Evolutionary conservation across 2,797 vertebrate genomes (phyloP).

Genomic region (Hozukius guyotensis): DNA sequence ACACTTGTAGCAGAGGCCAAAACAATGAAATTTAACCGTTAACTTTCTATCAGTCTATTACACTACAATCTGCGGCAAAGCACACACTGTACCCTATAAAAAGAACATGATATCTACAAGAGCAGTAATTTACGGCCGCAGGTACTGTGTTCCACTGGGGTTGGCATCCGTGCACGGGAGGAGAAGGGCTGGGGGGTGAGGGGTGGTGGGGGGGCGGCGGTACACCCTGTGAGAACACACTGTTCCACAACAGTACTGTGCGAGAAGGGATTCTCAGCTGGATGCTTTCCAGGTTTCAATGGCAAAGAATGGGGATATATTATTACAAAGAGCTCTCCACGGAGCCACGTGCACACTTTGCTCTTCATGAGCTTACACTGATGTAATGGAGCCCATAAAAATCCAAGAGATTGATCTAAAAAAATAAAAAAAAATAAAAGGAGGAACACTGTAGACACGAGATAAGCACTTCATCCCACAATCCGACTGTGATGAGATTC

Average conservation of each 20-base stretch:
- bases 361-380: constrained; percentile 9
- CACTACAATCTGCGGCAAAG: constrained; percentile 32
- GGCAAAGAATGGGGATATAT: constrained; percentile 62
- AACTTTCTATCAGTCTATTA: constrained; percentile 8
- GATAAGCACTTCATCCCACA: constrained; percentile 15
- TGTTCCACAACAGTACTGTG: constrained; percentile 69
- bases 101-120: constrained; percentile 30
- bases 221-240: constrained; percentile 74
- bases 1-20: not conserved
- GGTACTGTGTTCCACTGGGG: constrained; percentile 51
- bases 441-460: constrained; percentile 4
- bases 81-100: constrained; percentile 64
- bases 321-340: constrained; percentile 63
- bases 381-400: constrained; percentile 45
- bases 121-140: constrained; percentile 57
- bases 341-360: constrained; percentile 26
- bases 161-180: constrained; percentile 48
- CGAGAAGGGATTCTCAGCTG: constrained; percentile 52
- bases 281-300: constrained; percentile 66
- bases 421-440: not conserved
- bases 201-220: not conserved
- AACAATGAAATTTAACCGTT: constrained; percentile 16
- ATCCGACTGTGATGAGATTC: constrained; percentile 6
- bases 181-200: not conserved
- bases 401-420: constrained; percentile 4